These are phyloP conservation scores for Dysidea cf. avara DNA, from an alignment of 37 sponge, comb jelly and placozoan genomes.

Conservation along the genomic window DNA sequence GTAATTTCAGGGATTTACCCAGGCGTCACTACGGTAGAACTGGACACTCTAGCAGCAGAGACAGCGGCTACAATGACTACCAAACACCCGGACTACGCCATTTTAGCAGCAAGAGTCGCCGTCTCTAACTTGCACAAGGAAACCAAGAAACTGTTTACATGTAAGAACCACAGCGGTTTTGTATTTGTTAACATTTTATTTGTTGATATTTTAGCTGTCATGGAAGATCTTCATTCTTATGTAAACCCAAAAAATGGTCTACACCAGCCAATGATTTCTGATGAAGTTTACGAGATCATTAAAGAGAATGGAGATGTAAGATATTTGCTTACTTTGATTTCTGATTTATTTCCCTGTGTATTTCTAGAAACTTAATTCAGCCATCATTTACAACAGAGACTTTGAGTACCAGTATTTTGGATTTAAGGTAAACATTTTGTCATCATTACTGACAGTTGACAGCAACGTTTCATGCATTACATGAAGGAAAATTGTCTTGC, in stretches of 20 bases:
- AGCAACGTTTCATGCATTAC: neutral
- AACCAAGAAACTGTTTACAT: conserved; percentile 88
- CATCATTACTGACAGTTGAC: no score
- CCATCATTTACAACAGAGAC: conserved; percentile 95
- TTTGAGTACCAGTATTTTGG: conserved; percentile 95
- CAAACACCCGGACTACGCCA: conserved; percentile 98
- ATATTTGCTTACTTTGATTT: neutral
- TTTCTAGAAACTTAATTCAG: conserved; percentile 82
- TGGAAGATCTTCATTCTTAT: conserved; percentile 87
- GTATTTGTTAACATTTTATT: no score
- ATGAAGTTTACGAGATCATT: conserved; percentile 74
- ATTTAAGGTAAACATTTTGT: conserved; percentile 67
- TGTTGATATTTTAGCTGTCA: conserved; percentile 59
- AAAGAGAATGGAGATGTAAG: conserved; percentile 73
- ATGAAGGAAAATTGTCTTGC: neutral
- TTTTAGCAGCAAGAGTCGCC: conserved; percentile 93
- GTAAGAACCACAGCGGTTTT: conserved; percentile 13
- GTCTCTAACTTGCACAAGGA: conserved; percentile 99
- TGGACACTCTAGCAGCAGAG: conserved; percentile 99
- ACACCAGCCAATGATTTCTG: conserved; percentile 87
- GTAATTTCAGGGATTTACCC: conserved; percentile 87
- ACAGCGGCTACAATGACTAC: conserved; percentile 98
- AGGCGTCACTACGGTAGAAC: conserved; percentile 96
- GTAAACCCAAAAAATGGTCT: conserved; percentile 71
- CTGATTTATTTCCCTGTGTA: neutral